phyloP scores from a whole-genome alignment of 1,140 invertebrate genomes.

The Drosophila lowei region DNA sequence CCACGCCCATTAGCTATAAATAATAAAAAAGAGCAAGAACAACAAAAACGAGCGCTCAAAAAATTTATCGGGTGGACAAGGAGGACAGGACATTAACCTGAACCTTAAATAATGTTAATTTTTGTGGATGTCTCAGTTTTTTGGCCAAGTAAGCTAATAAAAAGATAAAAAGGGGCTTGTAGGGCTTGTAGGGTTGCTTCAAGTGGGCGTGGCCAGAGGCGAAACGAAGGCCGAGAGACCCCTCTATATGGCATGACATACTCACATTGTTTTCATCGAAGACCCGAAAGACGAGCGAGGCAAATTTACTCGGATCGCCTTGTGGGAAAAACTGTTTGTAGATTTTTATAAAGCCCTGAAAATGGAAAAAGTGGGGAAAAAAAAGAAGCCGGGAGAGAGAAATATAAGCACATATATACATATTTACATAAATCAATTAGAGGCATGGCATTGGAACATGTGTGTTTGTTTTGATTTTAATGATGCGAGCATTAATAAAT shows the following conservation, averaged over 20 bases:
- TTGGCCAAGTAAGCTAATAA: constrained; percentile 16
- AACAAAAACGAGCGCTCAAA: background rate
- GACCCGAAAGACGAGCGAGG: constrained; percentile 97
- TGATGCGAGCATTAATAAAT: constrained; percentile 72
- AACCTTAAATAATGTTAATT: too few relatives aligned
- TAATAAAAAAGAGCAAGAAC: constrained; percentile 45
- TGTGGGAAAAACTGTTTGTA: constrained; percentile 99
- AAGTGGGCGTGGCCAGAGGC: constrained; percentile 21
- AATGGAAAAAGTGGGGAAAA: constrained; percentile 75
- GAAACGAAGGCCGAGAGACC: background rate
- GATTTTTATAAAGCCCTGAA: constrained; percentile 98
- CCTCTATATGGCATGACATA: constrained; percentile 56
- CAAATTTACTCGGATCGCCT: constrained; percentile 99
- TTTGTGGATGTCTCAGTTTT: constrained; percentile 31
- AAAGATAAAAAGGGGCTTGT: background rate
- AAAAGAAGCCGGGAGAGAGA: constrained; percentile 10
- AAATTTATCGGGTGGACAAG: too few relatives aligned
- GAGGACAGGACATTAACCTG: too few relatives aligned
- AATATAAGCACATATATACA: constrained; percentile 1
- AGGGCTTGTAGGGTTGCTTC: background rate
- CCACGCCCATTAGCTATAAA: constrained; percentile 62
- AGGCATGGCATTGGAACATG: constrained; percentile 30
- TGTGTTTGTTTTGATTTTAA: constrained; percentile 36
- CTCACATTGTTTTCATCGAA: constrained; percentile 99
- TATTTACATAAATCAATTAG: constrained; percentile 51